Evolutionary conservation across 1,140 invertebrate genomes (phyloP).

Genomic region (Penaeus japonicus): DNA sequence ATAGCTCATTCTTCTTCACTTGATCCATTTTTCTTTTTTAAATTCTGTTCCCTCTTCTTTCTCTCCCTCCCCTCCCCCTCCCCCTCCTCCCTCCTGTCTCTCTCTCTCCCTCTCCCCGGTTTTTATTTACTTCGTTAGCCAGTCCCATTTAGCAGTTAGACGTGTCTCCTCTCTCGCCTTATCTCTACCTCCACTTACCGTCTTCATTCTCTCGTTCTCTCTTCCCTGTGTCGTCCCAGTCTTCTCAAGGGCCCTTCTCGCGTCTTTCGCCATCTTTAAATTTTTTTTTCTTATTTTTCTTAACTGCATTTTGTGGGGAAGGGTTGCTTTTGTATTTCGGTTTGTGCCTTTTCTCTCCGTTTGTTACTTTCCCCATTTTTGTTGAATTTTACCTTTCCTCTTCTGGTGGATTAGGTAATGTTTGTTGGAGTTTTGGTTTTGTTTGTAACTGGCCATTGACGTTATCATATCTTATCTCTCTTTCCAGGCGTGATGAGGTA

Average conservation of each 20-base stretch:
- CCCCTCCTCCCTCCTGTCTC: background rate
- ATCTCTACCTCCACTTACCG: background rate
- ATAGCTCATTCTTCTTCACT: too few species aligned
- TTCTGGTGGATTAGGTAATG: background rate
- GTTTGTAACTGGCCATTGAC: background rate
- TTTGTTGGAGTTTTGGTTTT: background rate
- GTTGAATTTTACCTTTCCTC: background rate
- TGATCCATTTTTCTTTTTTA: background rate
- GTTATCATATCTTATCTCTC: background rate
- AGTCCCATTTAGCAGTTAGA: background rate
- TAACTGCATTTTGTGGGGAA: too few species aligned
- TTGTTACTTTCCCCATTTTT: background rate
- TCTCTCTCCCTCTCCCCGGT: background rate
- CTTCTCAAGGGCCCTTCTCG: background rate
- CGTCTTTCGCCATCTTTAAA: background rate
- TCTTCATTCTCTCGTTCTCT: background rate
- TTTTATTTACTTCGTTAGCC: background rate
- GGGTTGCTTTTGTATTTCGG: too few species aligned
- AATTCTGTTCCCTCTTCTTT: background rate
- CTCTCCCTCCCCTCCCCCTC: background rate
- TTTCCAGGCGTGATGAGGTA: conserved; percentile 46
- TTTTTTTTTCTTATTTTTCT: background rate
- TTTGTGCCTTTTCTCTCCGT: background rate
- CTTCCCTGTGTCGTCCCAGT: background rate
- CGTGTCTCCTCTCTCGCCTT: background rate